Conservation (phyloP, 2,797 vertebrate species). For the Atherinosoma microstoma region DNA sequence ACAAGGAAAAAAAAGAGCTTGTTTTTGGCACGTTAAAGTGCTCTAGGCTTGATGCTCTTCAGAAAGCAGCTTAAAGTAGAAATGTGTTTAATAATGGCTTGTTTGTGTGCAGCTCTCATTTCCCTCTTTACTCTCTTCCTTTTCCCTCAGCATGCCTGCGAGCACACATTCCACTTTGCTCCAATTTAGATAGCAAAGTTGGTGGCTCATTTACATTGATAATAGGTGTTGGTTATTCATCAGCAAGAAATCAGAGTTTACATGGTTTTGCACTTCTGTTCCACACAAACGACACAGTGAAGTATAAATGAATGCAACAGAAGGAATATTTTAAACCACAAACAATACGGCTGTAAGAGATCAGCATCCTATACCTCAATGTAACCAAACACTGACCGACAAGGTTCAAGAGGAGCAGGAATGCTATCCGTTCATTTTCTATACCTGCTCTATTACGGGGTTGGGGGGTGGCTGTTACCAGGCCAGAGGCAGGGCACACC, state of each 20-base stretch:
- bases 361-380: background rate
- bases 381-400: background rate
- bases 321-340: background rate
- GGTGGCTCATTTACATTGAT: constrained; percentile 75
- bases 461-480: background rate
- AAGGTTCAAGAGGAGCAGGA: background rate
- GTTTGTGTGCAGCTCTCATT: constrained; percentile 71
- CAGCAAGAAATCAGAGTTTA: constrained; percentile 53
- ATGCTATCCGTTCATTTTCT: background rate
- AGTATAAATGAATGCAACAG: constrained; percentile 14
- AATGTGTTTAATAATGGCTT: constrained; percentile 77
- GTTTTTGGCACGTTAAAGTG: constrained; percentile 77
- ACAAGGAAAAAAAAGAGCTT: constrained; percentile 58
- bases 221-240: constrained; percentile 73
- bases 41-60: constrained; percentile 74
- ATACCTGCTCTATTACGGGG: no score
- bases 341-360: background rate
- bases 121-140: constrained; percentile 55
- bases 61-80: constrained; percentile 76
- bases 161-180: constrained; percentile 69
- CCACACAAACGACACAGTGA: background rate
- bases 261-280: constrained; percentile 21
- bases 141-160: constrained; percentile 68
- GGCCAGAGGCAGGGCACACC: background rate
- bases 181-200: constrained; percentile 68